Conservation (phyloP, 2,113 vertebrate species). For the Paralichthys olivaceus region DNA sequence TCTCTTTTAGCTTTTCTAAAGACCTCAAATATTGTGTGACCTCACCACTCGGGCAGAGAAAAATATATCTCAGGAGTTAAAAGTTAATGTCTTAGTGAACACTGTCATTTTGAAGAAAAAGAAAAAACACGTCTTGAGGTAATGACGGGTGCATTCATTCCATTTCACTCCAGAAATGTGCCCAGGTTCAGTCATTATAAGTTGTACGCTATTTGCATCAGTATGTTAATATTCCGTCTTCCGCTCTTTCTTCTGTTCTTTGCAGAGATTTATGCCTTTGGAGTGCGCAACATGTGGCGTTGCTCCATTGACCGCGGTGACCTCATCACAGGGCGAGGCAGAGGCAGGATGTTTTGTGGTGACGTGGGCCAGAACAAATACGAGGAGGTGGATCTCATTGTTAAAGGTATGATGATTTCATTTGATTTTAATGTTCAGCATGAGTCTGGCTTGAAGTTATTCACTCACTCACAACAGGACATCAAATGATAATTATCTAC, state of each 20-base stretch:
- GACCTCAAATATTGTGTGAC: background rate
- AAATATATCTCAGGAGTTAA: background rate
- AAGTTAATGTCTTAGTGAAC: background rate
- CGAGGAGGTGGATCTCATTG: conserved; percentile 86
- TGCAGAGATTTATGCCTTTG: conserved; percentile 84
- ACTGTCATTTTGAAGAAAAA: background rate
- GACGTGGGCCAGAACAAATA: conserved; percentile 88
- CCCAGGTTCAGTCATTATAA: background rate
- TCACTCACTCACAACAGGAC: background rate
- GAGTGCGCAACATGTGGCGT: conserved; percentile 89
- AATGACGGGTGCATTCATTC: background rate
- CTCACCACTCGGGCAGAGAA: background rate
- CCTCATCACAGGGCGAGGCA: conserved; percentile 66
- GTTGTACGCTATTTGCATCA: background rate
- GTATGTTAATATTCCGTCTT: background rate
- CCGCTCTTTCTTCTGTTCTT: conserved; percentile 3
- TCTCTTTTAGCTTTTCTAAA: background rate
- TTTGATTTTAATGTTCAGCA: background rate
- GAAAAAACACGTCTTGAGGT: background rate
- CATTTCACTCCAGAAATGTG: background rate
- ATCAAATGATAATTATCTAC: background rate
- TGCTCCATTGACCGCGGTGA: conserved; percentile 87
- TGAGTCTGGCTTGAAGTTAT: background rate
- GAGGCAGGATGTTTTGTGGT: conserved; percentile 84
- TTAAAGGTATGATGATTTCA: conserved; percentile 67